Evolutionary conservation across 2,888 invertebrate species (phyloP).

Genomic region (Dascillus cervinus): DNA sequence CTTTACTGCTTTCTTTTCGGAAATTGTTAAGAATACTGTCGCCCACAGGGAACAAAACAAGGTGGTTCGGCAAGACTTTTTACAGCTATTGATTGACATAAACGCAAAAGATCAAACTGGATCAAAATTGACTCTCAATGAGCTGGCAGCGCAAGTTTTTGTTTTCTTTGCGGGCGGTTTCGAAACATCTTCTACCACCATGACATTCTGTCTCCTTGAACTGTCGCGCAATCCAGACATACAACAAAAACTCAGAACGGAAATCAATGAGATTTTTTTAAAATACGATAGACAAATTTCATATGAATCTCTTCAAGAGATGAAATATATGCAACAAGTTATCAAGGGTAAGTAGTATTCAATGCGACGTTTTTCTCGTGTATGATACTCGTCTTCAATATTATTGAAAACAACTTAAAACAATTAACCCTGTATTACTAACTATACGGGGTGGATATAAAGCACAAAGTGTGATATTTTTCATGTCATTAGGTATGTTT

Average conservation of each 20-base stretch:
- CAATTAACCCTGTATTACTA: too few relatives aligned
- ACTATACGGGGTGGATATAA: too few relatives aligned
- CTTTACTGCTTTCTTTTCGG: slow-evolving; percentile 1
- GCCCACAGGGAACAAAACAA: slow-evolving; percentile 2
- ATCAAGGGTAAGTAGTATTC: slow-evolving; percentile 34
- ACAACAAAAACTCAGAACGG: slow-evolving; percentile 36
- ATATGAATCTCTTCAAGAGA: slow-evolving; percentile 38
- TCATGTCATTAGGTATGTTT: too few relatives aligned
- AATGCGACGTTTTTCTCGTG: too few relatives aligned
- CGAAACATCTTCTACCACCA: slow-evolving; percentile 38
- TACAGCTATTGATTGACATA: not conserved
- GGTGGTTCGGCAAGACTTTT: slow-evolving; percentile 1
- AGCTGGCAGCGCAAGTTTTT: slow-evolving; percentile 31
- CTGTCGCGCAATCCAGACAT: slow-evolving; percentile 34
- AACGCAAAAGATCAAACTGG: not conserved
- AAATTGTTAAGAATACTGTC: not conserved
- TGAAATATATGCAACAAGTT: slow-evolving; percentile 42
- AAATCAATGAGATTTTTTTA: slow-evolving; percentile 28
- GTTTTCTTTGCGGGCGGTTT: slow-evolving; percentile 42
- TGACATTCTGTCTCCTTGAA: slow-evolving; percentile 33
- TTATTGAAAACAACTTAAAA: too few relatives aligned
- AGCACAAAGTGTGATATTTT: too few relatives aligned
- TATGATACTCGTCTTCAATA: too few relatives aligned
- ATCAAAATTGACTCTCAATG: slow-evolving; percentile 8
- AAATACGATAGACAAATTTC: slow-evolving; percentile 31